phyloP scores from a whole-genome alignment of 37 sponge, comb jelly and placozoan genomes.

The Geodia barretti region DNA sequence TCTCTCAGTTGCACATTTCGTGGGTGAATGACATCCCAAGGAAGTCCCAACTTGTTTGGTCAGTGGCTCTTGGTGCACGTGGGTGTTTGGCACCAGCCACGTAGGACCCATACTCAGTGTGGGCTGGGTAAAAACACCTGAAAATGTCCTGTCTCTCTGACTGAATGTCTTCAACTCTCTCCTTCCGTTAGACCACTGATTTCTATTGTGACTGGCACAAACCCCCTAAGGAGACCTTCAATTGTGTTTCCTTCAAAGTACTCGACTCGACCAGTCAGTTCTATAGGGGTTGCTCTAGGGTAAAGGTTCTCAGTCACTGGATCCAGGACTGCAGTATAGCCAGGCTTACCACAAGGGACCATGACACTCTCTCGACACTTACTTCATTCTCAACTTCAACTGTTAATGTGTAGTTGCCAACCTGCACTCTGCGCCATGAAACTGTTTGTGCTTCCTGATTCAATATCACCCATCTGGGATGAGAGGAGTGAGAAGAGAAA shows the following conservation, averaged over 20 bases:
- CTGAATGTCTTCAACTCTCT: conserved; percentile 20
- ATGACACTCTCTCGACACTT: background rate
- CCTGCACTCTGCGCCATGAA: conserved; percentile 15
- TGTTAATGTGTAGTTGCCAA: conserved; percentile 34
- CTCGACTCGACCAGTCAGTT: conserved; percentile 12
- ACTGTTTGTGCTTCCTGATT: background rate
- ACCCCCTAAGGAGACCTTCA: background rate
- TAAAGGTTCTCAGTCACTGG: conserved; percentile 1
- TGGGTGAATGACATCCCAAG: conserved; percentile 37
- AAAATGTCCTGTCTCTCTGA: conserved; percentile 7
- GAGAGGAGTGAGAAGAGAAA: conserved; percentile 12
- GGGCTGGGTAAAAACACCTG: conserved; percentile 11
- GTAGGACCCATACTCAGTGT: conserved; percentile 36
- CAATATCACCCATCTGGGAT: conserved; percentile 9
- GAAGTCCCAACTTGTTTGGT: conserved; percentile 5
- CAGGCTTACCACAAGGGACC: conserved; percentile 14
- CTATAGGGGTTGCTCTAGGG: conserved; percentile 8
- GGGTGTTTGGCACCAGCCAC: conserved; percentile 30
- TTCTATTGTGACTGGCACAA: conserved; percentile 40
- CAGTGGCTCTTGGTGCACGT: background rate
- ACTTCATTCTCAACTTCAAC: conserved; percentile 22
- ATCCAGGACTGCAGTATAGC: conserved; percentile 21
- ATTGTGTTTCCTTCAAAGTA: conserved; percentile 5
- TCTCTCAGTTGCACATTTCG: background rate
- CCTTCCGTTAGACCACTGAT: background rate